Evolutionary conservation across 2,888 invertebrate genomes (phyloP), one percentile per base, ranked within the genome.

Genomic region (Dorcus hopei): DNA sequence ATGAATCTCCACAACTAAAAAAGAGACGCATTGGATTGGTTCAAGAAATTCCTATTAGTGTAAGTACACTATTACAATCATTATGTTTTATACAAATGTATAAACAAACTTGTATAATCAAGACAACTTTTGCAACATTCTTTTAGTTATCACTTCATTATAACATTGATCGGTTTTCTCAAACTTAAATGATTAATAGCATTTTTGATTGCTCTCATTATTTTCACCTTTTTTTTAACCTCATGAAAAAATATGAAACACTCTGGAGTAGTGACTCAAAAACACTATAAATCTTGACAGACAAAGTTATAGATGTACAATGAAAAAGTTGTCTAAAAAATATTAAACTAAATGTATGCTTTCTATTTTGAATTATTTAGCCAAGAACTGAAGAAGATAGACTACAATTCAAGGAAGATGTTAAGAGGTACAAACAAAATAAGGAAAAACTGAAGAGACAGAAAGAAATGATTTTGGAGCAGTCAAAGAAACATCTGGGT

Each of bases 341-440:
- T 14, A 14, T n/a, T 9, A 41, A 9, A 41, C 1, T 14, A 2
- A 41, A 41, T 9, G 3, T 41, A 16, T 16, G 42, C 16, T 42
- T 11, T 14, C 5, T 5, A 42, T 42, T 16, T 42, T 42, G 6
- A 42, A 42, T 43, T 57, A 70, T 78, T 45, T 75, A 92, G 91
- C 93, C 93, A 0, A 83, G 93, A 38, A 85, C 88, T 1, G 92
- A 93, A 73, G 91, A 91, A 72, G 91, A 91, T 73, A 86, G 86
- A 66, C 67, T 86, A 42, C 85, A 87, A 47, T 87, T 86, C 59
- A 84, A 88, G 61, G 77, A 87, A 60, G 90, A 90, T 72, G 83
- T 88, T 62, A 88, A 88, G 71, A 83, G 88, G 50, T 91, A 91
- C 76, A 88, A 87, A 73, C 87, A 90, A 70, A 89, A 90, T 40